These are phyloP conservation scores for Mormyrus iriodes DNA, from an alignment of 2,113 vertebrate genomes.

Conservation along the genomic window DNA sequence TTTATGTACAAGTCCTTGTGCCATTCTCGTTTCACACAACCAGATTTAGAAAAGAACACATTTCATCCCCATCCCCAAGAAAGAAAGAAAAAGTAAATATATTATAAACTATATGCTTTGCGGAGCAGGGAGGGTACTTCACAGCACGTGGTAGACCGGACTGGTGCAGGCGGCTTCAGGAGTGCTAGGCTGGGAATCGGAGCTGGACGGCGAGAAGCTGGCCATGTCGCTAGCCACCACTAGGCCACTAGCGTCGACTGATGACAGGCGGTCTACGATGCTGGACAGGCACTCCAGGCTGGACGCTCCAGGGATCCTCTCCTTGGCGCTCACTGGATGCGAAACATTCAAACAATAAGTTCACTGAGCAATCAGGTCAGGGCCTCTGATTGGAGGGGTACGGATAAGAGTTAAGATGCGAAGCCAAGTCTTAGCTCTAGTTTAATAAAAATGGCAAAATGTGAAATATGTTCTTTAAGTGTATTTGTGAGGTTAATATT, in stretches of 20 bases:
- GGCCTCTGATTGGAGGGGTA: neutral
- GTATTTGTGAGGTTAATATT: neutral
- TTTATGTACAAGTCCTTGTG: slow-evolving; percentile 55
- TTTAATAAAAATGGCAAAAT: neutral
- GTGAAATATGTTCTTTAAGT: neutral
- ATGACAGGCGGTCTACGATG: slow-evolving; percentile 89
- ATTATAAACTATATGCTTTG: slow-evolving; percentile 25
- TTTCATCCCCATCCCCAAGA: neutral
- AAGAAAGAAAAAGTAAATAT: slow-evolving; percentile 10
- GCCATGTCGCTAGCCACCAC: slow-evolving; percentile 53
- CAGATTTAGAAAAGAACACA: slow-evolving; percentile 11
- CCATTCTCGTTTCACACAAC: slow-evolving; percentile 52
- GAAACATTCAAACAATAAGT: neutral
- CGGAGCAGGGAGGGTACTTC: slow-evolving; percentile 40
- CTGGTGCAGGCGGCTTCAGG: slow-evolving; percentile 67
- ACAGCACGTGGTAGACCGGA: slow-evolving; percentile 88
- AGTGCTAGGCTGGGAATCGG: slow-evolving; percentile 73
- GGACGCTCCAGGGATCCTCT: slow-evolving; percentile 66
- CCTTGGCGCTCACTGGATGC: slow-evolving; percentile 52
- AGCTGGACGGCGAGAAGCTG: slow-evolving; percentile 65
- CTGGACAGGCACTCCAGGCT: slow-evolving; percentile 91
- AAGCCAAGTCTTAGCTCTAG: neutral
- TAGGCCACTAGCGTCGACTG: slow-evolving; percentile 57
- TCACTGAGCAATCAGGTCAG: neutral
- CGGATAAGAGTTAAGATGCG: neutral